These are phyloP conservation scores for Petrocephalus zakoni DNA, from an alignment of 2,113 vertebrate genomes.

Conservation along the genomic window DNA sequence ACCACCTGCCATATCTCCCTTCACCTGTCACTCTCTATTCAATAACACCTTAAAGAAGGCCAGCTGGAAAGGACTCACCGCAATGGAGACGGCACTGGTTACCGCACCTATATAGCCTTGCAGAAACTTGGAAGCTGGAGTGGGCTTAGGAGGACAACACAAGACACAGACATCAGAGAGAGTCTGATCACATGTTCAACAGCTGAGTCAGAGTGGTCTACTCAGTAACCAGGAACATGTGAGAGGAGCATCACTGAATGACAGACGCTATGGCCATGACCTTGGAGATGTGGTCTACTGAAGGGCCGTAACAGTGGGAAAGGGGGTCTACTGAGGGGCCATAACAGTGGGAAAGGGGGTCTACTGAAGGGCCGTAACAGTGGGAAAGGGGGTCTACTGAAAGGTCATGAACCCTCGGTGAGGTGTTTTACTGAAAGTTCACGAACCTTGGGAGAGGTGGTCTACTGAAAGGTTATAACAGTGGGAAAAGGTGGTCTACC, in stretches of 20 bases:
- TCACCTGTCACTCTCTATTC: not conserved
- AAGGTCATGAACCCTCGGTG: not conserved
- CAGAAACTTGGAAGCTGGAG: conserved; percentile 76
- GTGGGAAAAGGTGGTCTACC: no score
- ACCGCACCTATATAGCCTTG: conserved; percentile 87
- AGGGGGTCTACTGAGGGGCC: not conserved
- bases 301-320: not conserved
- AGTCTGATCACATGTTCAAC: not conserved
- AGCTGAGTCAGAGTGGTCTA: not conserved
- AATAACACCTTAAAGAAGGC: not conserved
- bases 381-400: not conserved
- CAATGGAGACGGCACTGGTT: conserved; percentile 86
- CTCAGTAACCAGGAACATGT: not conserved
- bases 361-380: not conserved
- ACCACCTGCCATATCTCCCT: not conserved
- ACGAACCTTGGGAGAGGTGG: not conserved
- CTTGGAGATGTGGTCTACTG: not conserved
- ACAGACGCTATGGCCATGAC: not conserved
- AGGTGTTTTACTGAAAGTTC: not conserved
- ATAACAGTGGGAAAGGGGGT: not conserved
- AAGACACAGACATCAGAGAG: not conserved
- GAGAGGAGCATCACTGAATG: not conserved
- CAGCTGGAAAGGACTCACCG: conserved; percentile 67
- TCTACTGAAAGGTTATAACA: not conserved
- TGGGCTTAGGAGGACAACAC: conserved; percentile 58